A percentile compares a stretch with the other conserved stretches of the same genome.
These are phyloP conservation scores for Zosterops pallidus DNA, from an alignment of 2,113 vertebrate genomes.

Conservation along the genomic window DNA sequence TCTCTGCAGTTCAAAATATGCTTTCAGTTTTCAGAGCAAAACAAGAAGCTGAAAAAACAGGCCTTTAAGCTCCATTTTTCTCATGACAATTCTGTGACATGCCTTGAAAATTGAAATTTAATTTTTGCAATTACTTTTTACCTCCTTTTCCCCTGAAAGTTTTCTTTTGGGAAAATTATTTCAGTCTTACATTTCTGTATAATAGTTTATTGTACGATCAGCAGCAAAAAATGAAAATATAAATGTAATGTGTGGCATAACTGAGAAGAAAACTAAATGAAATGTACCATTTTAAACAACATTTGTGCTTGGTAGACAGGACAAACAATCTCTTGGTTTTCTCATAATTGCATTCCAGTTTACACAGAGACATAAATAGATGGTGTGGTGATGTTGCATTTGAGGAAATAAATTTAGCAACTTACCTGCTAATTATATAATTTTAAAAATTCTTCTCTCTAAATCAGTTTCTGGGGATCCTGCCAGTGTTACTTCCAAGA, in stretches of 20 bases:
- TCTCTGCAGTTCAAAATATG: neutral
- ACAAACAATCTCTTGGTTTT: neutral
- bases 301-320: neutral
- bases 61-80: neutral
- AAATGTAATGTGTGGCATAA: neutral
- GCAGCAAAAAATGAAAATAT: neutral
- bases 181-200: neutral
- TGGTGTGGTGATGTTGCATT: neutral
- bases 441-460: neutral
- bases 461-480: neutral
- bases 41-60: neutral
- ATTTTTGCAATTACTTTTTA: neutral
- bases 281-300: neutral
- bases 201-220: neutral
- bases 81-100: neutral
- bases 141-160: neutral
- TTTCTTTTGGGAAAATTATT: neutral
- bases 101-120: neutral
- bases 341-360: neutral
- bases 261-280: neutral
- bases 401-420: neutral
- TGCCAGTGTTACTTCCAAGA: neutral
- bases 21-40: neutral
- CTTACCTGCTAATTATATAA: neutral
- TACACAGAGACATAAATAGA: neutral